phyloP scores from a whole-genome alignment of 2,797 vertebrate genomes.

The Psittacula echo region DNA sequence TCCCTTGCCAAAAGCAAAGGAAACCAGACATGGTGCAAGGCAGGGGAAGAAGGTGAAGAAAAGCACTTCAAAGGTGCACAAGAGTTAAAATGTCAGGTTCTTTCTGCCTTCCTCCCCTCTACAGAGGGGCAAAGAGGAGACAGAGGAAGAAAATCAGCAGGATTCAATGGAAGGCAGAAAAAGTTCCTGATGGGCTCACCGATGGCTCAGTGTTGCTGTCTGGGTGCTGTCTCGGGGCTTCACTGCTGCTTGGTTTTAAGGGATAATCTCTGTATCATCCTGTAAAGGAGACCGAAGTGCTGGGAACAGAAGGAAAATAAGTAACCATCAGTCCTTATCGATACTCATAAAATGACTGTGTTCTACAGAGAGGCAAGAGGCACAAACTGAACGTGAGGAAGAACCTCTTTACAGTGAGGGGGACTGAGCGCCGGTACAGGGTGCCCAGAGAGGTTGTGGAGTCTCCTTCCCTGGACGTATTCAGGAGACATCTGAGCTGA shows the following conservation, averaged over 20 bases:
- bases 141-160: not conserved
- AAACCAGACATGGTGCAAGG: not conserved
- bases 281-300: conserved; percentile 94
- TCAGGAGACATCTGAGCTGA: not conserved
- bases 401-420: not conserved
- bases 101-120: conserved; percentile 55
- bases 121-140: not conserved
- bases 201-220: conserved; percentile 51
- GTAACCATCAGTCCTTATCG: not conserved
- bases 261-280: conserved; percentile 87
- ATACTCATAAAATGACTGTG: not conserved
- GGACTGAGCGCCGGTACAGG: not conserved
- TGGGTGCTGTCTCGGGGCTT: not conserved
- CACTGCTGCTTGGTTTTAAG: conserved; percentile 91
- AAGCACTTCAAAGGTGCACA: conserved; percentile 38
- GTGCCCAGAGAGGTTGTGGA: not conserved
- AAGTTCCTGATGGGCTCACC: conserved; percentile 44
- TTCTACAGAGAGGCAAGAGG: not conserved
- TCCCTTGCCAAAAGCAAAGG: conserved; percentile 18
- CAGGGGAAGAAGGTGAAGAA: conserved; percentile 7
- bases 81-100: conserved; percentile 2
- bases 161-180: conserved; percentile 49
- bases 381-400: not conserved
- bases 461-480: not conserved
- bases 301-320: conserved; percentile 60